phyloP scores from a whole-genome alignment of 2,888 invertebrate genomes.

The Cyclophora punctaria region DNA sequence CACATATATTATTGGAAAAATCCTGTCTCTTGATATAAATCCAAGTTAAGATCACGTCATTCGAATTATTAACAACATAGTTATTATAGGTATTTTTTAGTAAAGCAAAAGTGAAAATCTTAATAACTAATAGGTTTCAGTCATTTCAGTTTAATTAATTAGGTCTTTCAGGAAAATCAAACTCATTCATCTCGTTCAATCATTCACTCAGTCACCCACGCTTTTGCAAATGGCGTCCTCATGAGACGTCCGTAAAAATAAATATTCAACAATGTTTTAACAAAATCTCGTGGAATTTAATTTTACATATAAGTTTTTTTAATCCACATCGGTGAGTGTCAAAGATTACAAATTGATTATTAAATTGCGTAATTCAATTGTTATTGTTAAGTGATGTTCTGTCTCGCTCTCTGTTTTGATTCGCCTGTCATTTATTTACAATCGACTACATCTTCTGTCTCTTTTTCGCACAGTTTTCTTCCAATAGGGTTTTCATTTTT shows the following conservation, averaged over 20 bases:
- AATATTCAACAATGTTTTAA: conserved; percentile 35
- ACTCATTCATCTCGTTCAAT: neutral
- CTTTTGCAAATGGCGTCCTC: conserved; percentile 61
- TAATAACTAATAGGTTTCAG: too few relatives aligned
- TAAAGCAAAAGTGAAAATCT: too few relatives aligned
- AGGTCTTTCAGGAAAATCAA: neutral
- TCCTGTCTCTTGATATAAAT: too few relatives aligned
- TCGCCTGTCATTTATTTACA: conserved; percentile 67
- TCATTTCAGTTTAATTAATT: too few relatives aligned
- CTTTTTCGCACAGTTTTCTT: conserved; percentile 63
- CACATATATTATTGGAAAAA: too few relatives aligned
- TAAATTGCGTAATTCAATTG: conserved; percentile 45
- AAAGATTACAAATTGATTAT: conserved; percentile 12
- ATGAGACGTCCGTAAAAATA: conserved; percentile 53
- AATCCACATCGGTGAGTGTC: conserved; percentile 31
- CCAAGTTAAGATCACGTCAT: too few relatives aligned
- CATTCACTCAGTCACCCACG: conserved; percentile 6
- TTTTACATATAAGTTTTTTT: conserved; percentile 13
- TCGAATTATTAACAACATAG: too few relatives aligned
- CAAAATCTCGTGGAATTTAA: conserved; percentile 8
- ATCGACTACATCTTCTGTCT: conserved; percentile 57
- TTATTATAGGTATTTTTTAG: too few relatives aligned
- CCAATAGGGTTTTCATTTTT: conserved; percentile 69
- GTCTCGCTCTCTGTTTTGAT: conserved; percentile 69
- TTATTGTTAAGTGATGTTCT: conserved; percentile 37